Evolutionary conservation across 2,888 invertebrate species (phyloP), one percentile per base, ranked within the genome.

Genomic region (Nezara viridula): DNA sequence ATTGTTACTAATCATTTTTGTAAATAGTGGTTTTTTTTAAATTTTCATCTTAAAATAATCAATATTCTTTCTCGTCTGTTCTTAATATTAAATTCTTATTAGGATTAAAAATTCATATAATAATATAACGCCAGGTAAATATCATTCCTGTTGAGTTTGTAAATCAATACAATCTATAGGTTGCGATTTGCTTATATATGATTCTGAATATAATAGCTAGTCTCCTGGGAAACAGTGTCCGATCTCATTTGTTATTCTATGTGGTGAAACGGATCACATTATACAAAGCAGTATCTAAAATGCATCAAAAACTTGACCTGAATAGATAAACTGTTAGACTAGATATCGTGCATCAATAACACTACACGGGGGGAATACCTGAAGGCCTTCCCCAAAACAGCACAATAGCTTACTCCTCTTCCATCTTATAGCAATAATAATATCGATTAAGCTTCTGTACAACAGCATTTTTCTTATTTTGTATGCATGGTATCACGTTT

Each of bases 301-400:
- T 66, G 66, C 66, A 66, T 66, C 66, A 66, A 66, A 66, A 66
- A 66, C 66, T 66, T 66, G 66, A 66, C 66, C 66, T 66, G 66
- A 66, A 66, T 66, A 66, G 66, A 66, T 32, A 66, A 66, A 66
- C 66, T 66, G 32, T 37, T 32, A 6, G 66, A 9, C 16, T 16
- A 32, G 66, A 66, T 66, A 66, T 19, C 32, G 32, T 16, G 32
- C 66, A 66, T 66, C 66, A 66, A 66, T 66, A 66, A 32, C 66
- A 60, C 60, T 27, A 21, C 50, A 55, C 55, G n/a, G 55, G 55
- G 9, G 9, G n/a, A 55, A 55, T 55, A 60, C 27, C 60, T 60
- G 7, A 60, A 60, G 27, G 12, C 60, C 60, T 9, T n/a, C 9
- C 55, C 24, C 9, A 55, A 55, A 55, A 52, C 50, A 55, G 55